Evolutionary conservation across 1,140 invertebrate species (phyloP).

Genomic region (Meloidogyne exigua): DNA sequence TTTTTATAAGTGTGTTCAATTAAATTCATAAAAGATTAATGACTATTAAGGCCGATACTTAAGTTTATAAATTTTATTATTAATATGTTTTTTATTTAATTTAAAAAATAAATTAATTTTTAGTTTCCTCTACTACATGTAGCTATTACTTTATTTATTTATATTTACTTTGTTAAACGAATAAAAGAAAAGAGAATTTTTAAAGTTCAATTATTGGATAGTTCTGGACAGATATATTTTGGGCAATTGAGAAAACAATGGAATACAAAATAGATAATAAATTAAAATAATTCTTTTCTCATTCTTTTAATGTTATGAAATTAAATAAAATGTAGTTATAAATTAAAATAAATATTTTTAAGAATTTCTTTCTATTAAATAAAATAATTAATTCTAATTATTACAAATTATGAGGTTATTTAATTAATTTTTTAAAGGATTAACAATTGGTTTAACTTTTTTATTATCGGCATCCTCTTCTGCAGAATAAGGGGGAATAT

Average conservation of each 20-base stretch:
- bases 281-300: too few relatives aligned
- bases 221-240: neutral
- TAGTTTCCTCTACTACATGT: neutral
- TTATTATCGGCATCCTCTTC: conserved; percentile 22
- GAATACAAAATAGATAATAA: neutral
- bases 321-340: too few relatives aligned
- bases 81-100: too few relatives aligned
- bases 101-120: too few relatives aligned
- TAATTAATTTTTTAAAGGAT: conserved; percentile 2
- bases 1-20: too few relatives aligned
- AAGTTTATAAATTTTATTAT: too few relatives aligned
- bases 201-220: neutral
- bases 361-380: too few relatives aligned
- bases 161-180: neutral
- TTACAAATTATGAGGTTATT: neutral
- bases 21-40: too few relatives aligned
- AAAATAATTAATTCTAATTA: too few relatives aligned
- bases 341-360: too few relatives aligned
- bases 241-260: neutral
- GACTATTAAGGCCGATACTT: too few relatives aligned
- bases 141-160: neutral
- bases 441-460: conserved; percentile 19
- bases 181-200: neutral
- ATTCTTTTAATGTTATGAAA: too few relatives aligned
- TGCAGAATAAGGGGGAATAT: conserved; percentile 27